Evolutionary conservation across 2,888 invertebrate species (phyloP).

Genomic region (Aplocera efformata): DNA sequence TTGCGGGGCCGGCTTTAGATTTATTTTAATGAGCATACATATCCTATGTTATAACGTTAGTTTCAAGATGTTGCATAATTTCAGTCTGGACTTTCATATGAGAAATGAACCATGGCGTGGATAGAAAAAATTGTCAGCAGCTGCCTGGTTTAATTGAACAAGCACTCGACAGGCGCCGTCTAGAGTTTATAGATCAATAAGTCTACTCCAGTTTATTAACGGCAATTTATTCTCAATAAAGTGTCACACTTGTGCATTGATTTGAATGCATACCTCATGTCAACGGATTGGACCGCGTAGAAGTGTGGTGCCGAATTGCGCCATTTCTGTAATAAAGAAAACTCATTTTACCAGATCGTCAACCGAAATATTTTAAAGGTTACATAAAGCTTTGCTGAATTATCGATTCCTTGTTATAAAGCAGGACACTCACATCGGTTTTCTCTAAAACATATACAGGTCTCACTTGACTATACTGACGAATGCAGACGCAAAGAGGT

Average conservation of each 20-base stretch:
- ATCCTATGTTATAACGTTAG: too few relatives aligned
- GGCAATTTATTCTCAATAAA: constrained; percentile 59
- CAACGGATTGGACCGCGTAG: constrained; percentile 68
- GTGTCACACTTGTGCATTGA: constrained; percentile 37
- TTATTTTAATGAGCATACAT: too few relatives aligned
- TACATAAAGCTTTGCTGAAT: background rate
- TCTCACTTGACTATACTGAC: constrained; percentile 71
- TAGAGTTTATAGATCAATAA: constrained; percentile 65
- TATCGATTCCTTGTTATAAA: constrained; percentile 18
- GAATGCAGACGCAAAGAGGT: constrained; percentile 47
- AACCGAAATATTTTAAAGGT: constrained; percentile 1
- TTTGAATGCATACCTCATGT: constrained; percentile 60
- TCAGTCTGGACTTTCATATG: too few relatives aligned
- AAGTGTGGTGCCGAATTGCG: constrained; percentile 71
- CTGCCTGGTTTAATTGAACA: constrained; percentile 58
- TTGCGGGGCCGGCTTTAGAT: too few relatives aligned
- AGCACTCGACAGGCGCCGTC: constrained; percentile 49
- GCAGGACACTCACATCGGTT: constrained; percentile 65
- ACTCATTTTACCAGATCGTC: constrained; percentile 12
- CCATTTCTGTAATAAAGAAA: constrained; percentile 68
- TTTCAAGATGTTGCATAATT: too few relatives aligned
- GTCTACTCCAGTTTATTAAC: constrained; percentile 50
- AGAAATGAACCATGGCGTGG: too few relatives aligned
- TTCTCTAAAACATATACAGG: constrained; percentile 68
- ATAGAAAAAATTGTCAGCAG: constrained; percentile 36